These are phyloP conservation scores for Lithosia quadra DNA, from an alignment of 2,888 invertebrate genomes.

Conservation along the genomic window DNA sequence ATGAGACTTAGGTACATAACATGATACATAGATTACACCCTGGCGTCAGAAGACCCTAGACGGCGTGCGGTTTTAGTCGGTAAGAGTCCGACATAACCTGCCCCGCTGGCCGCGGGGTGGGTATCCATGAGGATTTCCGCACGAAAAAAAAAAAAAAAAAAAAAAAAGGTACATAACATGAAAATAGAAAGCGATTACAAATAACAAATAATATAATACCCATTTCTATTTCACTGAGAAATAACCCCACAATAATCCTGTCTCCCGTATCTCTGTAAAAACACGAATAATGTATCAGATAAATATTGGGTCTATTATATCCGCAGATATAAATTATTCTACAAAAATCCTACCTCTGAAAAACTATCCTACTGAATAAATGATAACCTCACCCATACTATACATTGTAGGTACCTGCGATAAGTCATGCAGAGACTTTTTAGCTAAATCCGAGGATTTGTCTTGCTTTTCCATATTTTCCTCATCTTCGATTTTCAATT, in stretches of 20 bases:
- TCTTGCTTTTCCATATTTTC: constrained; percentile 83
- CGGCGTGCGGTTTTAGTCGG: too few relatives aligned
- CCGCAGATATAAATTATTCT: constrained; percentile 6
- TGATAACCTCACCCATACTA: constrained; percentile 10
- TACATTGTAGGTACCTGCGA: constrained; percentile 76
- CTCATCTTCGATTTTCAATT: constrained; percentile 83
- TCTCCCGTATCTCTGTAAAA: too few relatives aligned
- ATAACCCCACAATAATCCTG: not conserved
- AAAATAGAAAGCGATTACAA: not conserved
- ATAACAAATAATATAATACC: not conserved
- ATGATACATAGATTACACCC: too few relatives aligned
- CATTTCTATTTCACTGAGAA: not conserved
- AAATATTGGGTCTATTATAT: constrained; percentile 1
- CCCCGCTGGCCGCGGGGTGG: too few relatives aligned
- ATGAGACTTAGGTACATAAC: not conserved
- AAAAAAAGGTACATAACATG: too few relatives aligned
- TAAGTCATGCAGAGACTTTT: constrained; percentile 80
- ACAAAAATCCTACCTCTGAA: constrained; percentile 3
- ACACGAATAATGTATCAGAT: not conserved
- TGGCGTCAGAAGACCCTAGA: too few relatives aligned
- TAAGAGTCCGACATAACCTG: too few relatives aligned
- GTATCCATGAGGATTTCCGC: too few relatives aligned
- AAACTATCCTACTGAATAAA: constrained; percentile 19
- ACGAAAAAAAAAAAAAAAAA: too few relatives aligned
- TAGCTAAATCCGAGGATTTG: constrained; percentile 72